phyloP scores from a whole-genome alignment of 2,113 vertebrate genomes.

The Gallinago undulata region DNA sequence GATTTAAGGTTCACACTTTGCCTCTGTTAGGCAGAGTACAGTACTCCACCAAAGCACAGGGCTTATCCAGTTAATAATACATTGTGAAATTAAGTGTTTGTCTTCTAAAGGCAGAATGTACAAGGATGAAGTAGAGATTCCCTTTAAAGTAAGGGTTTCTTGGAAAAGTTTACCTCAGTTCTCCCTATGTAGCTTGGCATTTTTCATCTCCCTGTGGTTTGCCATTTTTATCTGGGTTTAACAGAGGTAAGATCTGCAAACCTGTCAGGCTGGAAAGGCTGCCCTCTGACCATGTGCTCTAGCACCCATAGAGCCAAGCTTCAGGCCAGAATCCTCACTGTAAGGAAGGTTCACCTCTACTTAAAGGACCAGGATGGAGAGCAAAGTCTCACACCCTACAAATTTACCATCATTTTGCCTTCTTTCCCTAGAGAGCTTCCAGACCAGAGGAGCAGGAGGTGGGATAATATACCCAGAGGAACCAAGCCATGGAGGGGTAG shows the following conservation, averaged over 20 bases:
- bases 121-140: not conserved
- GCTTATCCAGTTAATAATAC: not conserved
- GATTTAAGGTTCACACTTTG: not conserved
- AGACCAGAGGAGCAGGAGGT: not conserved
- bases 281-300: not conserved
- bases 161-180: not conserved
- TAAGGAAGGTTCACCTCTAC: not conserved
- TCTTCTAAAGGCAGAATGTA: not conserved
- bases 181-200: fast-evolving
- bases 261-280: not conserved
- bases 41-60: not conserved
- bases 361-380: not conserved
- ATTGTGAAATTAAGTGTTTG: not conserved
- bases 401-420: not conserved
- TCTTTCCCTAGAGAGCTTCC: not conserved
- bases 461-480: not conserved
- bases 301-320: not conserved
- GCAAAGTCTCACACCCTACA: not conserved
- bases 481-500: not conserved
- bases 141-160: not conserved
- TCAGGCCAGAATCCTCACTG: not conserved
- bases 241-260: not conserved
- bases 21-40: not conserved
- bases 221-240: not conserved
- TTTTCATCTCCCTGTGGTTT: not conserved